A percentile compares a stretch with the other conserved stretches of the same genome.
phyloP scores from a whole-genome alignment of 2,888 invertebrate genomes.

The Cheilosia soror region DNA sequence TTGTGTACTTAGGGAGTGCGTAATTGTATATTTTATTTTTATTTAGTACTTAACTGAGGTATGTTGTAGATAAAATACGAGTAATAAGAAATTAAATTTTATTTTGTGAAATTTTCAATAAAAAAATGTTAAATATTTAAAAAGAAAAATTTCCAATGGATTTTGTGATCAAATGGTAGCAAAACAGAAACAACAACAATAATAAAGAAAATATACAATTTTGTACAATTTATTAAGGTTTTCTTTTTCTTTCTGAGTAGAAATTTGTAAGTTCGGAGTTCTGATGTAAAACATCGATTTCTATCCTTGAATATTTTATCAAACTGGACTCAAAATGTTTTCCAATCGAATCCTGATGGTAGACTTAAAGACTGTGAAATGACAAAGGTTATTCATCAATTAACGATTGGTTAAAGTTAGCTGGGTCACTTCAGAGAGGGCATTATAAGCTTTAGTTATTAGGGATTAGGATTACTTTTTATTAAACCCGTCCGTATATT shows the following conservation, averaged over 20 bases:
- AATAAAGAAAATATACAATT: conserved; percentile 64
- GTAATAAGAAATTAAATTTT: conserved; percentile 24
- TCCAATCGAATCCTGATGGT: too few species aligned
- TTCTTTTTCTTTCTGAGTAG: background rate
- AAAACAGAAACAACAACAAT: conserved; percentile 11
- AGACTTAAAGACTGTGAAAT: too few species aligned
- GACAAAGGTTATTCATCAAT: too few species aligned
- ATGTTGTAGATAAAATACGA: conserved; percentile 14
- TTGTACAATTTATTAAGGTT: conserved; percentile 38
- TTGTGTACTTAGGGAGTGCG: conserved; percentile 14
- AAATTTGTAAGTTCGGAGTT: too few species aligned
- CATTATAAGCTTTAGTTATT: too few species aligned
- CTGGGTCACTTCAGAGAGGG: too few species aligned
- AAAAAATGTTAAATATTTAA: conserved; percentile 50
- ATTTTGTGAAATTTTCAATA: background rate
- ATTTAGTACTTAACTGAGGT: conserved; percentile 59
- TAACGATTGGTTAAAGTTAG: too few species aligned
- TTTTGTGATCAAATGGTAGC: conserved; percentile 48
- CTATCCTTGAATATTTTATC: too few species aligned
- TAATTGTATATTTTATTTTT: conserved; percentile 38
- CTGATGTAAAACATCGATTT: too few species aligned
- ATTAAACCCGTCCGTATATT: too few species aligned
- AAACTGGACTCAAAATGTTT: too few species aligned
- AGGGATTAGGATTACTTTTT: too few species aligned
- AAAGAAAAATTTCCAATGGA: background rate